Conservation (phyloP, 2,888 invertebrate genomes). For the Pseudococcus longispinus region DNA sequence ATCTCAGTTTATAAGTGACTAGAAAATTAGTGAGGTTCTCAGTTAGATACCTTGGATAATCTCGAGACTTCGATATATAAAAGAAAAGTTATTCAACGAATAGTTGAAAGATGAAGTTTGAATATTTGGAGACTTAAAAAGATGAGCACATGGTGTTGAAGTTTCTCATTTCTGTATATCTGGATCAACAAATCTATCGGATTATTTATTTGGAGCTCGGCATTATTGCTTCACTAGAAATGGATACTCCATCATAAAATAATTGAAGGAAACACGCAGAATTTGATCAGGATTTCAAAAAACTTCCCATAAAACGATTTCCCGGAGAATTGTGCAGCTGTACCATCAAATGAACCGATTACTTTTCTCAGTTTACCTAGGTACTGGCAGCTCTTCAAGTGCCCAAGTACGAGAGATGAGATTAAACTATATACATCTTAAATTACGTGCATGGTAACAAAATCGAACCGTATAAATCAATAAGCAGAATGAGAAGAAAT, state of each 20-base stretch:
- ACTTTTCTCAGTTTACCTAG: neutral
- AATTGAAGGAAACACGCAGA: too few relatives aligned
- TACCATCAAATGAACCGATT: neutral
- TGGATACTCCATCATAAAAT: too few relatives aligned
- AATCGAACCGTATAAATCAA: neutral
- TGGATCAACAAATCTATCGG: too few relatives aligned
- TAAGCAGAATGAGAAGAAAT: neutral
- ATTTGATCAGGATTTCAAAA: too few relatives aligned
- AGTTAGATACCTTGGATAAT: neutral
- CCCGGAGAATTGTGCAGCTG: neutral
- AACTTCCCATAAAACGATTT: neutral
- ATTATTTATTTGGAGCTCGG: too few relatives aligned
- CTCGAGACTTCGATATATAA: neutral
- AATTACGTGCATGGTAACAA: neutral
- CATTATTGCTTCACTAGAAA: too few relatives aligned
- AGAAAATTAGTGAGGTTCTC: neutral
- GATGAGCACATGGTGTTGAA: neutral
- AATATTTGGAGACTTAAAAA: neutral
- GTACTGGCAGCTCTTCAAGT: neutral
- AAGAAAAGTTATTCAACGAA: neutral
- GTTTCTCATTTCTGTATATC: too few relatives aligned
- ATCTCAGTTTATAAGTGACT: conserved; percentile 3
- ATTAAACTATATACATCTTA: neutral
- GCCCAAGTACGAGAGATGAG: neutral
- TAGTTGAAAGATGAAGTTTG: neutral